Conservation (phyloP, 2,888 invertebrate genomes). For the Xanthorhoe spadicearia region DNA sequence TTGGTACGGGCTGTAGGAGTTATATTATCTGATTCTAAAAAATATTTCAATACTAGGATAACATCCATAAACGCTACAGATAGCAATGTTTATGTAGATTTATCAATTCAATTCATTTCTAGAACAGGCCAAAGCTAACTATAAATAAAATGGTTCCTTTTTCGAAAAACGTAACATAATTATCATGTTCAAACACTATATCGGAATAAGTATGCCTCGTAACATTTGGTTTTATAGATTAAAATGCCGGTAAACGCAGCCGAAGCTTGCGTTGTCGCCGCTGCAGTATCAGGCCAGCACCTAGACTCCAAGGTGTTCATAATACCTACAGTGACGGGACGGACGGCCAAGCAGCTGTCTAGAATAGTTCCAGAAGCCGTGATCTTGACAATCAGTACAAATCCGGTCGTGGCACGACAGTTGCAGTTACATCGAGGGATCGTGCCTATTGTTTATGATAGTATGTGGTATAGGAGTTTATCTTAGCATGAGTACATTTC, state of each 20-base stretch:
- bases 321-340: constrained; percentile 52
- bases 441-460: constrained; percentile 70
- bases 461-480: constrained; percentile 39
- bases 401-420: constrained; percentile 77
- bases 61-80: too few species aligned
- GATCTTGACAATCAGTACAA: constrained; percentile 48
- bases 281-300: constrained; percentile 45
- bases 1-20: too few species aligned
- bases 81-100: too few species aligned
- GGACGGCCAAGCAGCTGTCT: constrained; percentile 48
- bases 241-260: constrained; percentile 54
- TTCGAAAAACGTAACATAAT: too few species aligned
- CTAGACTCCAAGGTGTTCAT: constrained; percentile 43
- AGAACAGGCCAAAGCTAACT: too few species aligned
- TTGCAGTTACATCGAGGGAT: constrained; percentile 76
- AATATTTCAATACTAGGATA: too few species aligned
- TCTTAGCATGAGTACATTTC: background rate
- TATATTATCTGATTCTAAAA: too few species aligned
- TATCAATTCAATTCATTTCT: too few species aligned
- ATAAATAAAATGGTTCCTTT: too few species aligned
- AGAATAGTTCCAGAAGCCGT: constrained; percentile 41
- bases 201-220: too few species aligned
- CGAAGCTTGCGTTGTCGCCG: constrained; percentile 47
- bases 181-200: too few species aligned
- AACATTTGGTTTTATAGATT: constrained; percentile 38